Conservation (phyloP, 2,888 invertebrate species). For the Lapara coniferarum region DNA sequence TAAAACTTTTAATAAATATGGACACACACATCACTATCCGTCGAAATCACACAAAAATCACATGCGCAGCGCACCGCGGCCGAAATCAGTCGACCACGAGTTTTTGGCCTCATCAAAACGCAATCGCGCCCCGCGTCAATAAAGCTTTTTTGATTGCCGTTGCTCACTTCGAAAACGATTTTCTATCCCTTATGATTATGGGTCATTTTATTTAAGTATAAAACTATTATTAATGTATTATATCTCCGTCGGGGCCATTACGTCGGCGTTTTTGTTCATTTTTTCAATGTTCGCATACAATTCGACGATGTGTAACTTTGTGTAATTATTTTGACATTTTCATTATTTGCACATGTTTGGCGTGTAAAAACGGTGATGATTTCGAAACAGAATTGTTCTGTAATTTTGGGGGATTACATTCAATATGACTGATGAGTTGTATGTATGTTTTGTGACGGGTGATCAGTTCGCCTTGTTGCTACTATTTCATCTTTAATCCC, state of each 20-base stretch:
- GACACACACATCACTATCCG: slow-evolving; percentile 8
- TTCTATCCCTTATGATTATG: slow-evolving; percentile 81
- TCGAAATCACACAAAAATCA: slow-evolving; percentile 49
- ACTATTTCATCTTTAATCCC: too few species aligned
- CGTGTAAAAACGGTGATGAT: background rate
- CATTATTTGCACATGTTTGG: slow-evolving; percentile 15
- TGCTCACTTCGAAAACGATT: slow-evolving; percentile 77
- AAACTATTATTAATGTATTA: slow-evolving; percentile 80
- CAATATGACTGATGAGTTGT: too few species aligned
- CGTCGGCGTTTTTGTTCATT: slow-evolving; percentile 4
- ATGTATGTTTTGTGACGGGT: too few species aligned
- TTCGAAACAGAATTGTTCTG: background rate
- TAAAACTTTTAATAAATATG: background rate
- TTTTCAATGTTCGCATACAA: slow-evolving; percentile 20
- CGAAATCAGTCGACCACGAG: slow-evolving; percentile 63
- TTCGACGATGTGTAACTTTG: slow-evolving; percentile 34
- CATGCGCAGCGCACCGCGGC: slow-evolving; percentile 49
- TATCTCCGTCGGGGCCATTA: slow-evolving; percentile 44
- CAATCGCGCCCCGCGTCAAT: slow-evolving; percentile 68
- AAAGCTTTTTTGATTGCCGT: slow-evolving; percentile 46
- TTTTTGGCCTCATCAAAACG: slow-evolving; percentile 73
- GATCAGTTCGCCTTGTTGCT: too few species aligned
- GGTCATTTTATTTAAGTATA: slow-evolving; percentile 72
- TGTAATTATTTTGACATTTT: slow-evolving; percentile 23
- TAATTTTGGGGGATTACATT: too few species aligned